Evolutionary conservation across 64 coral and sea anemone species (phyloP), one percentile per base, ranked within the genome.

Genomic region (Montipora sp.): DNA sequence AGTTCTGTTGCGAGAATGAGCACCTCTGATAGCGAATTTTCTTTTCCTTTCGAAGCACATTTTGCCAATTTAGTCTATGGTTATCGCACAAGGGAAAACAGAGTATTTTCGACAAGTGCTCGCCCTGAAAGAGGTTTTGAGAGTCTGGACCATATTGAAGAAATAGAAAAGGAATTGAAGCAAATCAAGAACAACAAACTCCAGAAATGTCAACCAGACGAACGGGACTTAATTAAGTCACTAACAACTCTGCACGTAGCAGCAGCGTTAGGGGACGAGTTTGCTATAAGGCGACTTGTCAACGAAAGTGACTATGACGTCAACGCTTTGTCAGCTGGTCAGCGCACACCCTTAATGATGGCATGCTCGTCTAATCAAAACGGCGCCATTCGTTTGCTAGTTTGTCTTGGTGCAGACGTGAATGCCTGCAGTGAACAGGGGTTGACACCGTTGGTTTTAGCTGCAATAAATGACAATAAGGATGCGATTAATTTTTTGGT

Each of bases 301-400:
- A 76, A 59, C 20, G 83, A 91, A 45, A 61, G 88, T 65, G 79
- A n/a, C 24, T 61, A 57, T 83, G 92, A 89, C 46, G 77, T 91
- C 10, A 53, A 94, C 9, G 47, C 11, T 9, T 4, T 22, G 73
- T 78, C 95, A 67, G 43, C 63, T 0, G 95, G 89, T 77, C 95
- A 90, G 83, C 88, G 76, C 59, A 94, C 95, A 59, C 95, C 92
- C 60, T 83, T 97, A 13, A 24, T 88, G 18, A 57, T 94, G 79
- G 95, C 95, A 91, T 97, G 95, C 83, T 89, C 95, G 20, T 83
- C 95, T 11, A 83, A 89, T 18, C 82, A 92, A 18, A 47, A 9
- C 19, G 83, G 90, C 5, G 78, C 76, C 75, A 80, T 77, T 65
- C 81, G 71, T 51, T 74, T 79, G 24, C 86, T 97, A 21, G 94